phyloP scores from a whole-genome alignment of 2,888 invertebrate genomes.

The Drosophila macrothrix region DNA sequence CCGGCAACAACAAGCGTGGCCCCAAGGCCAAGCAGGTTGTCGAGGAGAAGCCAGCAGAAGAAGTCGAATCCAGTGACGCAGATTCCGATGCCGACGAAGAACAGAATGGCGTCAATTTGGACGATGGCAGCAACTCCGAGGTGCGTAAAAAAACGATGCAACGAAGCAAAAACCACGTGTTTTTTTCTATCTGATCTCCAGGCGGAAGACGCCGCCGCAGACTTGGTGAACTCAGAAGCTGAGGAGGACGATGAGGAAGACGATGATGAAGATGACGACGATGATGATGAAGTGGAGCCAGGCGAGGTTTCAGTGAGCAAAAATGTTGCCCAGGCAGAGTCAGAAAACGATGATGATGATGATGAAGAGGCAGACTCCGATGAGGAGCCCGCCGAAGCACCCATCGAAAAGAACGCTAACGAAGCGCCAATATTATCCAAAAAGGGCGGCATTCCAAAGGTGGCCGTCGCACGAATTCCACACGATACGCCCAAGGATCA shows the following conservation, averaged over 20 bases:
- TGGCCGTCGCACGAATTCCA: constrained; percentile 47
- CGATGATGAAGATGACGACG: constrained; percentile 31
- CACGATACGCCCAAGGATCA: constrained; percentile 44
- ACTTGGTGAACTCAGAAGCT: constrained; percentile 30
- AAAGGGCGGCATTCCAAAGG: constrained; percentile 60
- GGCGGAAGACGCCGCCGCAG: constrained; percentile 28
- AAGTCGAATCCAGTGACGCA: constrained; percentile 49
- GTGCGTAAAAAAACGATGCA: constrained; percentile 26
- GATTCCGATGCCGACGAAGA: constrained; percentile 58
- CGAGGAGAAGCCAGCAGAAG: constrained; percentile 35
- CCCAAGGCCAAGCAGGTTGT: constrained; percentile 44
- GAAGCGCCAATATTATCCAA: neutral
- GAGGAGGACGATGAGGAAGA: constrained; percentile 47
- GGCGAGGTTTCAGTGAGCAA: constrained; percentile 42
- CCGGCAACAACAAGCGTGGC: constrained; percentile 41
- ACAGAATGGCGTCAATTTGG: constrained; percentile 26
- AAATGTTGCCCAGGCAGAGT: neutral
- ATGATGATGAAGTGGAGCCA: constrained; percentile 46
- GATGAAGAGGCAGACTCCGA: constrained; percentile 45
- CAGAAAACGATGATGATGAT: constrained; percentile 32
- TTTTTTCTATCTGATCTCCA: constrained; percentile 9
- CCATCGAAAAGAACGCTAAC: constrained; percentile 50
- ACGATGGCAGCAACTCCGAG: constrained; percentile 60
- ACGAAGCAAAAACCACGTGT: constrained; percentile 3
- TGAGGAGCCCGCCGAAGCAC: constrained; percentile 67